Evolutionary conservation across 2,888 invertebrate species (phyloP), one percentile per base, ranked within the genome.

Genomic region (Melolontha melolontha): DNA sequence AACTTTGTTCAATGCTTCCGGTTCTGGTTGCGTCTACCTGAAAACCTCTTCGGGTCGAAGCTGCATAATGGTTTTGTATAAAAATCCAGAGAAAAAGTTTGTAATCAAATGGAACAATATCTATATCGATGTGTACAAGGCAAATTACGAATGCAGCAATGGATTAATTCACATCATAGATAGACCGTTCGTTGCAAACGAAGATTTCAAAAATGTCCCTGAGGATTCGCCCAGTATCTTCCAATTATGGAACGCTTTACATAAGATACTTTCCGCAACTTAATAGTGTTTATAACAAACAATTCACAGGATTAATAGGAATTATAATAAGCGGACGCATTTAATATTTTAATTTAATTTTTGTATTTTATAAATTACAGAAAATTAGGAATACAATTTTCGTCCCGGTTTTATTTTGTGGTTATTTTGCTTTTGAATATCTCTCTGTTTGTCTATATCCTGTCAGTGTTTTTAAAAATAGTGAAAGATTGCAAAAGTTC

Each of bases 131-230:
- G 92, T 96, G 51, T 88, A 91, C 80, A 90, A 96, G 71, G 92
- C 96, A 0, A 95, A 97, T 83, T 95, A 97, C 12, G 92, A 94
- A 77, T 97, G 97, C 82, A 95, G 93, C 81, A 96, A 97, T 82
- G 97, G 97, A 42, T 92, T 96, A 74, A 94, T 97, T 73, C 97
- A 97, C 82, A 92, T 96, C 70, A 93, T 97, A 78, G 95, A 96
- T 80, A 88, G 89, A 74, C 95, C 95, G 2, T 89, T 97, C 78
- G 85, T 94, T 68, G 87, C 89, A 77, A 91, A 92, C 76, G 89
- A 89, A 76, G 95, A 95, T 40, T 57, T 66, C 8, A 27, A 42
- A 12, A 54, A 44, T 10, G 54, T 55, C 1, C 59, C 59, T 1
- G 50, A 59, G 29, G 51, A 66, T n/a, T 14, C 47, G 7, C 29